A percentile compares a stretch with the other conserved stretches of the same genome.
Evolutionary conservation across 1,140 invertebrate genomes (phyloP).

Genomic region (Brachionus paranguensis): DNA sequence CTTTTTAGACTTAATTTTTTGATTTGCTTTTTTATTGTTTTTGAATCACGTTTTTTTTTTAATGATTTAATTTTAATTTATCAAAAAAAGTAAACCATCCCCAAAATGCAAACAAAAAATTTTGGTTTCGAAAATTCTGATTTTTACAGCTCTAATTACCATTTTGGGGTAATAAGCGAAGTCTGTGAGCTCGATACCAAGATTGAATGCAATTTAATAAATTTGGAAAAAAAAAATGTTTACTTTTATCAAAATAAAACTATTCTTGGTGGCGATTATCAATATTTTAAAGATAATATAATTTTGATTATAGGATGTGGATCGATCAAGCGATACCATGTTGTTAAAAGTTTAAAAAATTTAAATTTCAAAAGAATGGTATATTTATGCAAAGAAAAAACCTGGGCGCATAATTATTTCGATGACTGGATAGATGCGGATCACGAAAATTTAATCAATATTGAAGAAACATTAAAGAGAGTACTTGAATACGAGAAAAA

Average conservation of each 20-base stretch:
- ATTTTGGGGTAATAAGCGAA: not conserved
- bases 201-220: not conserved
- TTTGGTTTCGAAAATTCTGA: not conserved
- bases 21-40: not conserved
- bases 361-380: not conserved
- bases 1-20: not conserved
- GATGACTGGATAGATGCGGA: slow-evolving; percentile 28
- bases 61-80: not conserved
- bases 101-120: not conserved
- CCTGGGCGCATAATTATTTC: not conserved
- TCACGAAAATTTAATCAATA: not conserved
- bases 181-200: not conserved
- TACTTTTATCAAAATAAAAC: not conserved
- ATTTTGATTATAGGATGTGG: not conserved
- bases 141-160: not conserved
- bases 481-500: not conserved
- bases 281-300: not conserved
- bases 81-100: not conserved
- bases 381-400: not conserved
- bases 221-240: not conserved
- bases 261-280: not conserved
- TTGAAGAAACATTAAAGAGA: not conserved
- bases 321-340: not conserved
- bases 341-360: not conserved
- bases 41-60: not conserved